phyloP scores from a whole-genome alignment of 2,888 invertebrate species.

The Drosophila gaucha region DNA sequence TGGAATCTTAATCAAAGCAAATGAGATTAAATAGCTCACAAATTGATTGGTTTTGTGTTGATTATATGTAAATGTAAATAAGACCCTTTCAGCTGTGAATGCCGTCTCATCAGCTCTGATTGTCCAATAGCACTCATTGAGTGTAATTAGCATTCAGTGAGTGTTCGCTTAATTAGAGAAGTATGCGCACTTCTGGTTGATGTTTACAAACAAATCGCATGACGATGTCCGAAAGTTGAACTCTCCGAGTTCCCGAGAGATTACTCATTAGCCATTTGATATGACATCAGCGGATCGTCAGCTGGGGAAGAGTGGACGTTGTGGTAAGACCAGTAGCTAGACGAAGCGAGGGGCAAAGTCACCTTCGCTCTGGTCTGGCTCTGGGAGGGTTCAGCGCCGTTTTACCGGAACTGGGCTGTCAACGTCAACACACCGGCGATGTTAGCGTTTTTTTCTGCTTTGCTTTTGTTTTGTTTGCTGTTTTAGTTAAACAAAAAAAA shows the following conservation, averaged over 20 bases:
- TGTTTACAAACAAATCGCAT: slow-evolving; percentile 19
- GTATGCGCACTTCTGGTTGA: not conserved
- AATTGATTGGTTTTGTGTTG: not conserved
- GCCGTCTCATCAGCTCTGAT: not conserved
- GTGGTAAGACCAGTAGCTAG: slow-evolving; percentile 70
- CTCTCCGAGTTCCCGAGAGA: slow-evolving; percentile 10
- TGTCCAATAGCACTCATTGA: not conserved
- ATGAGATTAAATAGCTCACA: no score
- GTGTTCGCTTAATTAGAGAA: slow-evolving; percentile 17
- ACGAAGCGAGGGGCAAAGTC: slow-evolving; percentile 49
- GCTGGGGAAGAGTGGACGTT: slow-evolving; percentile 11
- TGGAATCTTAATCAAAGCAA: no score
- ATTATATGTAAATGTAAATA: not conserved
- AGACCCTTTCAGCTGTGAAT: not conserved
- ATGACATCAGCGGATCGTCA: slow-evolving; percentile 66
- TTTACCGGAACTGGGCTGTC: slow-evolving; percentile 68
- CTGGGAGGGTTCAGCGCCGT: slow-evolving; percentile 22
- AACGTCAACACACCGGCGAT: slow-evolving; percentile 30
- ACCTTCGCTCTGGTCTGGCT: slow-evolving; percentile 48
- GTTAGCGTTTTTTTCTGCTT: slow-evolving; percentile 54
- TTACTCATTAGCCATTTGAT: slow-evolving; percentile 26
- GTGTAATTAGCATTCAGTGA: slow-evolving; percentile 1
- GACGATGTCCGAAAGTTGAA: slow-evolving; percentile 20
- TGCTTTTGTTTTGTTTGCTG: slow-evolving; percentile 42
- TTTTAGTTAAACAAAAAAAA: slow-evolving; percentile 27